Conservation (phyloP, 1,140 invertebrate genomes). For the Bombus superbus region DNA sequence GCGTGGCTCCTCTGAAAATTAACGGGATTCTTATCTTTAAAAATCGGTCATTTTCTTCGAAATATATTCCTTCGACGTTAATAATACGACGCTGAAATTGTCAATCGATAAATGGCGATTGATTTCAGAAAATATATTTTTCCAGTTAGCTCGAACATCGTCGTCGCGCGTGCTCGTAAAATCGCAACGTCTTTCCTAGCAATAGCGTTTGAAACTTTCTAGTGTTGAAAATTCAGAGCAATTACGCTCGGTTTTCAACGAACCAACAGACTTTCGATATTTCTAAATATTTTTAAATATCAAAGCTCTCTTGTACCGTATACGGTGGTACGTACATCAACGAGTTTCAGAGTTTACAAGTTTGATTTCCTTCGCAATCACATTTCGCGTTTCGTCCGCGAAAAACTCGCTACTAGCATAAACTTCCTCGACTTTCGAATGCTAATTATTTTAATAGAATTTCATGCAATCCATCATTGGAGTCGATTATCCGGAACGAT, state of each 20-base stretch:
- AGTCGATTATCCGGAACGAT: conserved; percentile 43
- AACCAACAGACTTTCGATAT: background rate
- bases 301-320: background rate
- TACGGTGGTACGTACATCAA: background rate
- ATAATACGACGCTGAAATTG: too few relatives aligned
- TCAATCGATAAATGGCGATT: too few relatives aligned
- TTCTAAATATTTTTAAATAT: too few relatives aligned
- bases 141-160: too few relatives aligned
- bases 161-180: too few relatives aligned
- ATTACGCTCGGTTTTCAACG: too few relatives aligned
- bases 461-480: conserved; percentile 6
- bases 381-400: background rate
- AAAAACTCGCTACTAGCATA: background rate
- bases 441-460: conserved; percentile 4
- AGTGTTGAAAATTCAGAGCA: too few relatives aligned
- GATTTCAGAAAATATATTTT: too few relatives aligned
- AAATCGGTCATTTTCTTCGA: too few relatives aligned
- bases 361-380: background rate
- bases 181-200: too few relatives aligned
- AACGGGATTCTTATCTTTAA: background rate
- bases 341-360: background rate
- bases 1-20: background rate
- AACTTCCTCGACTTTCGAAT: conserved; percentile 7
- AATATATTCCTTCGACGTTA: too few relatives aligned
- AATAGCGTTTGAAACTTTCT: too few relatives aligned